phyloP scores from a whole-genome alignment of 2,888 invertebrate genomes.

The Latrodectus hesperus region DNA sequence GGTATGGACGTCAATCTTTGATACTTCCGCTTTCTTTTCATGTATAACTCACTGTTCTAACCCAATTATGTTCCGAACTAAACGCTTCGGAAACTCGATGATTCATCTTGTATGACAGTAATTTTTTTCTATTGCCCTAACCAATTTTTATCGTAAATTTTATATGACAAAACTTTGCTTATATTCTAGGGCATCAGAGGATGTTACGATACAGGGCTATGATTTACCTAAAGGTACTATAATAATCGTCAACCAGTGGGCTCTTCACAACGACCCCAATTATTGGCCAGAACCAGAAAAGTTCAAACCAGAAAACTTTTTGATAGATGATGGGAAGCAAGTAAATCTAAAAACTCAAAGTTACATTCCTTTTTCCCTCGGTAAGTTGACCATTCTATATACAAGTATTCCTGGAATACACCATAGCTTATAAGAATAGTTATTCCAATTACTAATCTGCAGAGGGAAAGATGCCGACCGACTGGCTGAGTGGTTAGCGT shows the following conservation, averaged over 20 bases:
- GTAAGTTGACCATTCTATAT: background rate
- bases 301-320: slow-evolving; percentile 28
- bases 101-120: no score
- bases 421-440: background rate
- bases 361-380: slow-evolving; percentile 36
- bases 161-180: background rate
- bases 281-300: slow-evolving; percentile 41
- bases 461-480: no score
- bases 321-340: slow-evolving; percentile 23
- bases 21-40: no score
- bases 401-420: background rate
- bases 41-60: no score
- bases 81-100: no score
- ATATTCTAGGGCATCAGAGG: slow-evolving; percentile 17
- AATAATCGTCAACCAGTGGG: slow-evolving; percentile 20
- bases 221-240: slow-evolving; percentile 27
- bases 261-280: slow-evolving; percentile 26
- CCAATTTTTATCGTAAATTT: no score
- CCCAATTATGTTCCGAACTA: no score
- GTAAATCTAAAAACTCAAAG: slow-evolving; percentile 31
- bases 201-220: slow-evolving; percentile 15
- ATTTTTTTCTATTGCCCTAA: no score
- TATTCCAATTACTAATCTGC: background rate
- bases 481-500: no score
- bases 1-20: no score